Evolutionary conservation across 2,113 vertebrate species (phyloP).

Genomic region (Anolis sagrei): DNA sequence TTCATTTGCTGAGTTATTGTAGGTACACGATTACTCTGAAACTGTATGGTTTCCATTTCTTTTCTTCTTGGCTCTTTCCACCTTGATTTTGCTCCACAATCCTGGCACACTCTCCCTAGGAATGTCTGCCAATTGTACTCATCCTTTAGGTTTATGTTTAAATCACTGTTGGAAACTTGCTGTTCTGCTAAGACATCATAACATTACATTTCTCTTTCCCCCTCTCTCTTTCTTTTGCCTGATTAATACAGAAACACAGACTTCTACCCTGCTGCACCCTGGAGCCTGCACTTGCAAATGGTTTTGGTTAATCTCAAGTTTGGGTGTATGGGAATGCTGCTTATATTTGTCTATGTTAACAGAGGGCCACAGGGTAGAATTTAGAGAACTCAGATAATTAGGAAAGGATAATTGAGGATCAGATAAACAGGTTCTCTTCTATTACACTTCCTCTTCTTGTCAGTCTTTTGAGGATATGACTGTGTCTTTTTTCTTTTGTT

Average conservation of each 20-base stretch:
- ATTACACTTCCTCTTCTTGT: neutral
- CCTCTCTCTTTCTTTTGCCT: neutral
- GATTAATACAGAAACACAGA: neutral
- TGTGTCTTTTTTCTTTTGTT: neutral
- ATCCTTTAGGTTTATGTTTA: neutral
- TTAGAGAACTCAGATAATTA: slow-evolving; percentile 10
- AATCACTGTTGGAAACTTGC: slow-evolving; percentile 8
- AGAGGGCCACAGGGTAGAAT: neutral
- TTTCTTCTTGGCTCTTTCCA: neutral
- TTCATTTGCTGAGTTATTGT: no score
- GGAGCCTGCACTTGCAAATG: neutral
- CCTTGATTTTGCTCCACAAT: neutral
- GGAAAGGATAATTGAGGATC: neutral
- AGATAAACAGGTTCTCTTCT: neutral
- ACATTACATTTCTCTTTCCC: neutral
- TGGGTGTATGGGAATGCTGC: neutral
- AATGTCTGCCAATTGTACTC: neutral
- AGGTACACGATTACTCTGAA: neutral
- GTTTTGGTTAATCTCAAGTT: neutral
- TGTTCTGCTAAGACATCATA: neutral
- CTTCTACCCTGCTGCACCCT: neutral
- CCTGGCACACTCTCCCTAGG: neutral
- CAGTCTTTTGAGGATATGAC: neutral
- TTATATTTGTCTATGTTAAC: slow-evolving; percentile 1
- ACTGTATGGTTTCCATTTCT: neutral